Evolutionary conservation across 2,888 invertebrate species (phyloP).

Genomic region (Morinoia aosen): DNA sequence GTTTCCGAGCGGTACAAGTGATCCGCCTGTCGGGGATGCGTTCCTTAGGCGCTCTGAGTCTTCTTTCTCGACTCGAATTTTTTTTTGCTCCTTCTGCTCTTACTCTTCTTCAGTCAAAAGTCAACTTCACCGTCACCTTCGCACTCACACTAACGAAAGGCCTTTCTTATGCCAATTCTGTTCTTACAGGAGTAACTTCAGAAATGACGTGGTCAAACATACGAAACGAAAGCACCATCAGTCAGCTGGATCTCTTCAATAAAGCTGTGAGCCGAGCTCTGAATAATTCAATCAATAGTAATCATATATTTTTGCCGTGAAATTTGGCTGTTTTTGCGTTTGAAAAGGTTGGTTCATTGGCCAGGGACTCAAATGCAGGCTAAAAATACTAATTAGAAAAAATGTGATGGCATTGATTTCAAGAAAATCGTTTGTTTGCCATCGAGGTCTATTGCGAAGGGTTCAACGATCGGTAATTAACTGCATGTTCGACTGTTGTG

Average conservation of each 20-base stretch:
- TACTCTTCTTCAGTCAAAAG: constrained; percentile 62
- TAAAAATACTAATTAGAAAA: not conserved
- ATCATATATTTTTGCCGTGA: not conserved
- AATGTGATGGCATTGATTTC: not conserved
- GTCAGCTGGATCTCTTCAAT: not conserved
- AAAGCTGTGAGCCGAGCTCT: not conserved
- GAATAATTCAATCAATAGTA: not conserved
- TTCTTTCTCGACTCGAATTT: constrained; percentile 8
- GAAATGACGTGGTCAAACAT: constrained; percentile 31
- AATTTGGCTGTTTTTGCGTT: not conserved
- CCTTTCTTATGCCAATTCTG: constrained; percentile 59
- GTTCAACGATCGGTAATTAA: not conserved
- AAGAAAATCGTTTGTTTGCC: not conserved
- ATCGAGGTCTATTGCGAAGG: not conserved
- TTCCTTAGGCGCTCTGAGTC: not conserved
- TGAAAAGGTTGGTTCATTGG: not conserved
- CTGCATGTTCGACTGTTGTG: constrained; percentile 23
- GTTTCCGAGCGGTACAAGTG: not conserved
- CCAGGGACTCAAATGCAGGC: not conserved
- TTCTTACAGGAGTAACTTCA: constrained; percentile 31
- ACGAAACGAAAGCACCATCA: constrained; percentile 31
- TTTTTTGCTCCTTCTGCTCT: constrained; percentile 60
- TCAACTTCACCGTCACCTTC: constrained; percentile 61
- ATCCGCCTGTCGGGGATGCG: not conserved
- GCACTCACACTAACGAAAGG: constrained; percentile 61